These are phyloP conservation scores for Huso huso DNA, from an alignment of 2,797 vertebrate genomes.

Conservation along the genomic window DNA sequence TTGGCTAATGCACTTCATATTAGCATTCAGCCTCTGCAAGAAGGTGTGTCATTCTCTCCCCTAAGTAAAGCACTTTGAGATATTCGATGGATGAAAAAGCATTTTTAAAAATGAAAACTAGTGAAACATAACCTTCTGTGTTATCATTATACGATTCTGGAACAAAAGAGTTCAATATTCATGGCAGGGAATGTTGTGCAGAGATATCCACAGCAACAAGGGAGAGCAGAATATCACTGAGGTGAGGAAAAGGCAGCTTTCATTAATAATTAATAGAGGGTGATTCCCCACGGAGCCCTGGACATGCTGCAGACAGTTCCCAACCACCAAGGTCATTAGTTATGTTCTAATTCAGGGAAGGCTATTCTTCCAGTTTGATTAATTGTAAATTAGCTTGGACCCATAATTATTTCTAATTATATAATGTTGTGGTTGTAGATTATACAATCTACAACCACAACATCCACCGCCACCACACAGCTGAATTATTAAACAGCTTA, in stretches of 20 bases:
- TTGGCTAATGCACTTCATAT: too few species aligned
- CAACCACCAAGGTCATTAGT: slow-evolving; percentile 22
- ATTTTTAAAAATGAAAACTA: too few species aligned
- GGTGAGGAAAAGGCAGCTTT: slow-evolving; percentile 55
- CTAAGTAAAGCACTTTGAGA: too few species aligned
- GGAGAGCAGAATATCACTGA: slow-evolving; percentile 45
- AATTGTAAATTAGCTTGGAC: slow-evolving; percentile 20
- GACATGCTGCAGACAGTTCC: slow-evolving; percentile 42
- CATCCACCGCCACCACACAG: too few species aligned
- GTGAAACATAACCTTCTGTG: background rate
- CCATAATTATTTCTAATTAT: too few species aligned
- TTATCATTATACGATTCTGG: slow-evolving; percentile 1
- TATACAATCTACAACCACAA: too few species aligned
- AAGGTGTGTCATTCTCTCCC: too few species aligned
- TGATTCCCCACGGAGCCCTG: slow-evolving; percentile 39
- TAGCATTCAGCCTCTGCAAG: too few species aligned
- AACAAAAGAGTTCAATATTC: slow-evolving; percentile 44
- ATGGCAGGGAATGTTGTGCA: slow-evolving; percentile 42
- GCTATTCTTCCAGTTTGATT: slow-evolving; percentile 26
- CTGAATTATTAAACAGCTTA: too few species aligned
- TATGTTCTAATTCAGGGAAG: slow-evolving; percentile 29
- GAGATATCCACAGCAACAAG: slow-evolving; percentile 32
- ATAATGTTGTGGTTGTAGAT: too few species aligned
- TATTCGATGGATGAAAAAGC: too few species aligned
- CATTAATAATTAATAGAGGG: slow-evolving; percentile 64